phyloP scores from a whole-genome alignment of 2,888 invertebrate genomes.

The Drosophila neutralis region DNA sequence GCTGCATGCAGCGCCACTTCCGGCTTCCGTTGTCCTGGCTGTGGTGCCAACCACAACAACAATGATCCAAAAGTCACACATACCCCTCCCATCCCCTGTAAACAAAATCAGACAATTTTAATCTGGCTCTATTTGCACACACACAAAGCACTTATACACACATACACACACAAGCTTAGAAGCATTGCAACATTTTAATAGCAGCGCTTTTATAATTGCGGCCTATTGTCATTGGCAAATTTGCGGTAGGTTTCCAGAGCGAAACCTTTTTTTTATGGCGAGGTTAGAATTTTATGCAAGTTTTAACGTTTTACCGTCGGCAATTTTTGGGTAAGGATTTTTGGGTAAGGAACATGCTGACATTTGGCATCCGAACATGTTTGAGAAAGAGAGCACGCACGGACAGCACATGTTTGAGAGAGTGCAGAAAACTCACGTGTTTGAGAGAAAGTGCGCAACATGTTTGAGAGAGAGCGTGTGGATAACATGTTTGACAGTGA shows the following conservation, averaged over 20 bases:
- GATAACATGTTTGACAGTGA: slow-evolving; percentile 18
- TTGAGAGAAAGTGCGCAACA: slow-evolving; percentile 24
- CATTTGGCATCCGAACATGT: slow-evolving; percentile 39
- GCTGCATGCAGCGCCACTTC: slow-evolving; percentile 71
- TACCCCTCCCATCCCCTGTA: slow-evolving; percentile 1
- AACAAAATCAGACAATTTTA: slow-evolving; percentile 42
- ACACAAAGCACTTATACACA: neutral
- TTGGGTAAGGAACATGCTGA: neutral
- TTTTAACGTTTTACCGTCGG: slow-evolving; percentile 43
- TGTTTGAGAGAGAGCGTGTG: slow-evolving; percentile 21
- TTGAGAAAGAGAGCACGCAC: slow-evolving; percentile 7
- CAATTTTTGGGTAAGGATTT: slow-evolving; percentile 24
- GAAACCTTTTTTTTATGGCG: slow-evolving; percentile 5
- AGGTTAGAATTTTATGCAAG: neutral
- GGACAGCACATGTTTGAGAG: slow-evolving; percentile 14
- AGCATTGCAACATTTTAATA: slow-evolving; percentile 21
- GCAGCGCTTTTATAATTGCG: slow-evolving; percentile 64
- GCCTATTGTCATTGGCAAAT: slow-evolving; percentile 69
- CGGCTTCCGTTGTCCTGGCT: slow-evolving; percentile 64
- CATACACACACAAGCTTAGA: slow-evolving; percentile 7
- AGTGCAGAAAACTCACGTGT: slow-evolving; percentile 12
- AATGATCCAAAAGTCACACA: slow-evolving; percentile 37
- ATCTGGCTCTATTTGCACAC: slow-evolving; percentile 24
- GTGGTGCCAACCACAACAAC: slow-evolving; percentile 38
- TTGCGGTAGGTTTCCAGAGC: slow-evolving; percentile 70